Conservation (phyloP, 2,113 vertebrate species). For the crab-eating macaque (Macaca fascicularis) region T2T-MFA8v1.1 NC_088378.1:85425501-85426000, state of each 20-base stretch:
- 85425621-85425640: conserved; percentile 29
- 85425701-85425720: conserved; percentile 81
- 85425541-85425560: conserved; percentile 63
- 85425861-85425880: conserved; percentile 98
- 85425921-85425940: conserved; percentile 98
- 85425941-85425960: conserved; percentile 99
- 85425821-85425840: conserved; percentile 87
- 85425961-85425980: conserved; percentile 99
- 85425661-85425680: conserved; percentile 56
- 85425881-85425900: conserved; percentile 99
- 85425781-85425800: conserved; percentile 84
- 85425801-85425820: conserved; percentile 88
- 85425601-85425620: conserved; percentile 46
- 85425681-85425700: conserved; percentile 78
- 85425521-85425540: conserved; percentile 32
- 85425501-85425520: conserved; percentile 41
- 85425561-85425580: conserved; percentile 62
- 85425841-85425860: conserved; percentile 99
- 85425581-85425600: conserved; percentile 39
- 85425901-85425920: conserved; percentile 99
- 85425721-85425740: conserved; percentile 83
- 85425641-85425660: conserved; percentile 6
- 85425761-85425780: conserved; percentile 84
- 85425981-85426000: conserved; percentile 97
- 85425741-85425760: conserved; percentile 84